phyloP scores from a whole-genome alignment of 1,140 invertebrate genomes.

The Penaeus japonicus region DNA sequence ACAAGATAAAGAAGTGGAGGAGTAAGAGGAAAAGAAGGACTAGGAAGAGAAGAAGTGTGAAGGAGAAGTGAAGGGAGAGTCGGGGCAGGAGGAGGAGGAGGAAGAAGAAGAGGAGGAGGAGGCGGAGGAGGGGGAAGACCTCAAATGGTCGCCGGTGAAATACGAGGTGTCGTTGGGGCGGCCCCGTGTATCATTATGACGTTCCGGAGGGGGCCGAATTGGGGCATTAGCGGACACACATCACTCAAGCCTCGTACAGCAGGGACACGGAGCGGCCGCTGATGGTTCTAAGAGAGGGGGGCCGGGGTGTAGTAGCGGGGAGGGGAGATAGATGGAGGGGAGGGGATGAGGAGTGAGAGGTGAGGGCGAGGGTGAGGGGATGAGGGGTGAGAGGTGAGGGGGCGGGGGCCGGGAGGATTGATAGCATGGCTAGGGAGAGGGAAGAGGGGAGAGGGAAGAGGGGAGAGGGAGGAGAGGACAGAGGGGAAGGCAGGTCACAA shows the following conservation, averaged over 20 bases:
- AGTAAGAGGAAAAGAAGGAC: not conserved
- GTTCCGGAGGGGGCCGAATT: conserved; percentile 22
- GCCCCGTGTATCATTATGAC: conserved; percentile 15
- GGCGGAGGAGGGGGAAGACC: not conserved
- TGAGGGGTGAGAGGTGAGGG: not conserved
- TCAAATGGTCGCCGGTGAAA: not conserved
- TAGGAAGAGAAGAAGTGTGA: not conserved
- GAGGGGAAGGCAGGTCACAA: not conserved
- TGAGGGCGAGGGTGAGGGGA: not conserved
- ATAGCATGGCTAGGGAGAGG: not conserved
- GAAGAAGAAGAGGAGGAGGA: not conserved
- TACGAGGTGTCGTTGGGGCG: conserved; percentile 17
- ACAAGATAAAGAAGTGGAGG: not conserved
- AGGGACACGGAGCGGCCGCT: not conserved
- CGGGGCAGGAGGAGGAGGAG: not conserved
- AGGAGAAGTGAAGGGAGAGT: not conserved
- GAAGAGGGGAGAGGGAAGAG: not conserved
- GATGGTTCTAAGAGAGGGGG: not conserved
- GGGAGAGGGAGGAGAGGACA: not conserved
- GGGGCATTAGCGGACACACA: conserved; percentile 21
- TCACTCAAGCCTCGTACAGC: not conserved
- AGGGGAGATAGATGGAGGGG: not conserved
- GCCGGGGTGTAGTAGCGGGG: not conserved
- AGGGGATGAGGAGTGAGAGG: not conserved
- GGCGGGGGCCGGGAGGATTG: not conserved